Base-by-base conservation (phyloP, 2,797 vertebrate species). In the Vespertilio murinus region DNA sequence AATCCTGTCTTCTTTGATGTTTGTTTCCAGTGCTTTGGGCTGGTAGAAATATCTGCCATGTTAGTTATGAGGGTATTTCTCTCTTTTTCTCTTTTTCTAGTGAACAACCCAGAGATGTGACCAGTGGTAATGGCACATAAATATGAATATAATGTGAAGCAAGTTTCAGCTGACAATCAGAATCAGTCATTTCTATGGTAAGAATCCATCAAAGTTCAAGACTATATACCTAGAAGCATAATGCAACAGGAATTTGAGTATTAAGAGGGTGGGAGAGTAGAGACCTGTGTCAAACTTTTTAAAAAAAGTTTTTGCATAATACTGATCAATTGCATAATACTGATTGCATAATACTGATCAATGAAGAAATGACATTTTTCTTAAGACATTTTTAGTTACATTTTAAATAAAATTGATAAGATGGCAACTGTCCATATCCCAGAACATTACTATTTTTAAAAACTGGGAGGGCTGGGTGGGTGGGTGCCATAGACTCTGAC, bases 381-480 rank as follows among this genome's bases (percentile, higher is more conserved):
- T 20, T 47, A 82, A 75, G 45, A 75, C 2, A 25, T 4, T 42
- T 42, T 61, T 81, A 61, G 74, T 79, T 59, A 52, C 28, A 82
- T 61, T 93, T 92, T 47, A 94, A 95, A 38, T 75, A 83, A 92
- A 88, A 64, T 23, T 28, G 3, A 40, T 35, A 28, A 91, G 49
- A 79, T 74, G n/a, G n/a, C 18, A 92, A 18, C 42, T 91, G 54
- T 47, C 20, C 12, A 22, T 69, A 11, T 87, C 54, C 77, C 3
- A 61, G 40, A 75, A 35, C 75, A 18, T 54, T 56, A 70, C 22
- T 1, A 0, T 40, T 70, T 87, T 64, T 70, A 16, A 59, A 91
- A 91, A 20, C 0, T 84, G 69, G 64, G 38, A 17, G 81, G 87
- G 71, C 56, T 42, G 8, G 23, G 18, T 56, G 8, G 23, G 18